Evolutionary conservation across 2,113 vertebrate species (phyloP).

Genomic region (Megaceryle maxima): DNA sequence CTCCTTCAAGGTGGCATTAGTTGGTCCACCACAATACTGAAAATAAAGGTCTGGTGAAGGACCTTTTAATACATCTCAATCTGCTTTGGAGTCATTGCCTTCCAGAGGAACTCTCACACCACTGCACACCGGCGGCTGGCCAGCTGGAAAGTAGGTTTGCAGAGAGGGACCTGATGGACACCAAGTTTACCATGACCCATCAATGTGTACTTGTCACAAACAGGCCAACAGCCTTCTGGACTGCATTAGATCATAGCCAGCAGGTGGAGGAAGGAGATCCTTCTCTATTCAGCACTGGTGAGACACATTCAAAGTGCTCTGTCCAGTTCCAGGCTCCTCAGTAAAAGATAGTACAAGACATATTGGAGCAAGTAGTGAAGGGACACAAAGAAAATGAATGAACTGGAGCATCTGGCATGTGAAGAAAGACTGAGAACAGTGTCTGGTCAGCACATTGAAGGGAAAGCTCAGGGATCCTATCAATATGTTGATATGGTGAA

Average conservation of each 20-base stretch:
- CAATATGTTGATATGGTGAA: background rate
- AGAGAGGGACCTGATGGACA: background rate
- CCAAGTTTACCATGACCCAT: background rate
- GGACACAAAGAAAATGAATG: background rate
- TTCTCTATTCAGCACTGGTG: background rate
- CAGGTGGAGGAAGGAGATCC: background rate
- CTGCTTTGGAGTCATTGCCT: background rate
- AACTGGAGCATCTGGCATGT: background rate
- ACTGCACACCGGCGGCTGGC: background rate
- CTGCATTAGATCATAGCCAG: background rate
- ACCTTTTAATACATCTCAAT: background rate
- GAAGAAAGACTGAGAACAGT: background rate
- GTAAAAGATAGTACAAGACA: background rate
- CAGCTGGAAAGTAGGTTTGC: background rate
- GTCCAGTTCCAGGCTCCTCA: background rate
- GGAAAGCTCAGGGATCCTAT: background rate
- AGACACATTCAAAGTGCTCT: background rate
- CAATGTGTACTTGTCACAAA: background rate
- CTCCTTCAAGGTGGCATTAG: background rate
- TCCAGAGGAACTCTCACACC: background rate
- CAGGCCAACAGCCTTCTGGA: background rate
- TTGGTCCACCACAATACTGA: background rate
- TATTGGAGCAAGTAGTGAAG: background rate
- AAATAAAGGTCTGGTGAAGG: background rate
- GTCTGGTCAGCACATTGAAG: rapidly evolving